Conservation (phyloP, 2,888 invertebrate species). For the Brenthis hecate region DNA sequence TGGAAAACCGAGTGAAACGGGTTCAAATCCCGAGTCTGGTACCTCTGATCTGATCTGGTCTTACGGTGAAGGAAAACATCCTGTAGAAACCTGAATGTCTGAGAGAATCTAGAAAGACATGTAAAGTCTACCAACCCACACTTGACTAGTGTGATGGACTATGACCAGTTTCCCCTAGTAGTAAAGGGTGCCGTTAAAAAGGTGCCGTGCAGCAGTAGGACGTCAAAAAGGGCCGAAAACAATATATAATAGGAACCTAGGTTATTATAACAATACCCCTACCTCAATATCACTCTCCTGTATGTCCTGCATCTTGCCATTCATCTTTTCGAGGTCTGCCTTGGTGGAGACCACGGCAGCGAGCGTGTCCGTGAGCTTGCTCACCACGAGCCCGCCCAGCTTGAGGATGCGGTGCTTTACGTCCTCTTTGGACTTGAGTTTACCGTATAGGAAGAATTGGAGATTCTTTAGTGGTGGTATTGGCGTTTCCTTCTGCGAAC, state of each 20-base stretch:
- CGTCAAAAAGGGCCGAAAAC: too few species aligned
- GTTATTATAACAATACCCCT: conserved; percentile 1
- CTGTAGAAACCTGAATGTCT: too few species aligned
- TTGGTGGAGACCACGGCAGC: conserved; percentile 89
- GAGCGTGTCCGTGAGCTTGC: conserved; percentile 84
- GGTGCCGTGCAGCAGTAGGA: too few species aligned
- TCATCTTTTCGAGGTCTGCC: conserved; percentile 86
- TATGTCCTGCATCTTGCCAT: conserved; percentile 85
- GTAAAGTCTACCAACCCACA: too few species aligned
- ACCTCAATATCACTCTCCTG: conserved; percentile 87
- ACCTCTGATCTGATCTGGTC: too few species aligned
- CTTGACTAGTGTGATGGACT: too few species aligned
- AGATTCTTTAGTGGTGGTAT: conserved; percentile 88
- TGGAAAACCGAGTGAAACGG: too few species aligned
- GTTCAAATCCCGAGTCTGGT: neutral
- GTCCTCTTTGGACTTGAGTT: conserved; percentile 81
- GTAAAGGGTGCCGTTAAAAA: too few species aligned
- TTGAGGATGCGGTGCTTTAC: conserved; percentile 86
- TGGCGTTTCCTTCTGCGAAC: conserved; percentile 85
- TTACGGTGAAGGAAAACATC: too few species aligned
- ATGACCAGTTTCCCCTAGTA: too few species aligned
- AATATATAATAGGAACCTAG: too few species aligned
- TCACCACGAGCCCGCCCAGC: conserved; percentile 89
- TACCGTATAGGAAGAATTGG: conserved; percentile 87
- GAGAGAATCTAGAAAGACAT: too few species aligned